Base-by-base conservation (phyloP, 2,888 invertebrate genomes). In the Drosophila trichaetosa region DNA sequence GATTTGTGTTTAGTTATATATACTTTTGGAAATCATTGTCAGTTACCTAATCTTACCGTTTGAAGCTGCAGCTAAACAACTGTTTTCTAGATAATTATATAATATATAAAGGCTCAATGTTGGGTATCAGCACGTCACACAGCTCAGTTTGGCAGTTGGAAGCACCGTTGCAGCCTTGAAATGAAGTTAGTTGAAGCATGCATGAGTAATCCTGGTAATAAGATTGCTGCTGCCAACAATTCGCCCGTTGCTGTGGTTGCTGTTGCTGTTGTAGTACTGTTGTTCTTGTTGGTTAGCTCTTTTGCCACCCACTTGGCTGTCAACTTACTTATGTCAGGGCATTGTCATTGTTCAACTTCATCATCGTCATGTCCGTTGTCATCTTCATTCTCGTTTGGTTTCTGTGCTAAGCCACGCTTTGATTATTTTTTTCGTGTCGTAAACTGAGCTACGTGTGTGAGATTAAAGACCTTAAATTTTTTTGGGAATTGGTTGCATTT, bases 311-410 rank as follows among this genome's bases (percentile, higher is more conserved):
- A 38, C 56, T 75, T 65, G 62, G 53, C 67, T 60, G 60, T 24
- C 38, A 63, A 72, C 68, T 68, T 49, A 69, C 71, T 65, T 73
- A 53, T 48, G 64, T 49, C 67, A 62, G 36, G 31, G 59, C 63
- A 69, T 79, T 80, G 80, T 80, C 63, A 69, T 77, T 77, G 76
- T 76, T 60, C 46, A 52, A n/a, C 54, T 34, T 49, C 61, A 56
- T 38, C 56, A 56, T 56, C 27, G n/a, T 29, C n/a, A 27, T 27
- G 38, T 56, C 8, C 29, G 38, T 21, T 36, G 24, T 27, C 60
- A 56, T 60, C 46, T 49, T n/a, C 36, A 51, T 49, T 40, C 48
- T 72, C 54, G 59, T 59, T 64, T 24, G 48, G 58, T 51, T 68
- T 53, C 21, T 64, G 48, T 73, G 60, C 72, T 68, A 82, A 78